A percentile compares a stretch with the other conserved stretches of the same genome.
phyloP scores from a whole-genome alignment of 2,797 vertebrate genomes.

The Tapirus indicus region DNA sequence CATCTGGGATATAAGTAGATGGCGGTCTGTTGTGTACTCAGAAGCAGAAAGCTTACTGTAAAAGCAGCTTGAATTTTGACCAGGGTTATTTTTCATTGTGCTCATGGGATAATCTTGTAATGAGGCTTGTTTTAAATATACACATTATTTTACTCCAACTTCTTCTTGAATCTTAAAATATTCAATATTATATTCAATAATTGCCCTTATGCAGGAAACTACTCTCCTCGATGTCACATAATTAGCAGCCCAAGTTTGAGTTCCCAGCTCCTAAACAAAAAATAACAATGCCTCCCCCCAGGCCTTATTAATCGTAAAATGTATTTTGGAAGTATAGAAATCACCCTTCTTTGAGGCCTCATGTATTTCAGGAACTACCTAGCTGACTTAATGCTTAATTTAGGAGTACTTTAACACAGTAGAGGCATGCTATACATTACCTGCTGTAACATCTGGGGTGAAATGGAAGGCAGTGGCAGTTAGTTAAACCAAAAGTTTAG shows the following conservation, averaged over 20 bases:
- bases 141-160: not conserved
- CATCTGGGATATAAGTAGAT: not conserved
- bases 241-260: not conserved
- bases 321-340: not conserved
- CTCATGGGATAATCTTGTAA: not conserved
- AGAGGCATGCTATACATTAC: not conserved
- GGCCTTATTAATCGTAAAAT: not conserved
- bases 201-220: not conserved
- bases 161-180: conserved; percentile 18
- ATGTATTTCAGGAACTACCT: not conserved
- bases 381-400: not conserved
- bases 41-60: not conserved
- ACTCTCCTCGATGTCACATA: not conserved
- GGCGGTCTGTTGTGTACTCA: not conserved
- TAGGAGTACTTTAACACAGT: not conserved
- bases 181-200: not conserved
- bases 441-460: not conserved
- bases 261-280: not conserved
- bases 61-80: not conserved
- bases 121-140: not conserved
- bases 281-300: not conserved
- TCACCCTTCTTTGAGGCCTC: not conserved
- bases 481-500: not conserved
- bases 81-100: not conserved
- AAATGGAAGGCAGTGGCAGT: not conserved